A percentile compares a stretch with the other conserved stretches of the same genome.
Evolutionary conservation across 2,888 invertebrate genomes (phyloP).

Genomic region (Elmis aenea): DNA sequence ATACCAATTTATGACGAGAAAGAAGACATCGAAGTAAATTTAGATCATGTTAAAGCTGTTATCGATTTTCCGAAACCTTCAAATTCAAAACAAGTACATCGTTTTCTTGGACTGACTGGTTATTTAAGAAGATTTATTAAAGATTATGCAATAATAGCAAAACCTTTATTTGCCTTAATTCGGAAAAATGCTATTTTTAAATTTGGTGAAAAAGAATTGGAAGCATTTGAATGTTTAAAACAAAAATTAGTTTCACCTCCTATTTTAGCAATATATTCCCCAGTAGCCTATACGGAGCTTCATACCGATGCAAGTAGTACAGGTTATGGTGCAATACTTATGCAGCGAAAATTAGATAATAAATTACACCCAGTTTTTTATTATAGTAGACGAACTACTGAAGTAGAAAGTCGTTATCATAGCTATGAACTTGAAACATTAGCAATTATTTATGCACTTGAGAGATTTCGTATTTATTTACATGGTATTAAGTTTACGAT

Average conservation of each 20-base stretch:
- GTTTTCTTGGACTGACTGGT: constrained; percentile 29
- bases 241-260: constrained; percentile 21
- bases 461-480: constrained; percentile 31
- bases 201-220: constrained; percentile 24
- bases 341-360: constrained; percentile 31
- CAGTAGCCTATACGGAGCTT: constrained; percentile 32
- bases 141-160: constrained; percentile 25
- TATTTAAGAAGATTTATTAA: constrained; percentile 31
- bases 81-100: constrained; percentile 21
- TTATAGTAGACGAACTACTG: constrained; percentile 33
- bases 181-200: constrained; percentile 24
- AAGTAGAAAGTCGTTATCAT: constrained; percentile 30
- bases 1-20: no score
- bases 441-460: constrained; percentile 27
- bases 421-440: constrained; percentile 36
- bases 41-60: constrained; percentile 22
- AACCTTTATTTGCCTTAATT: constrained; percentile 31
- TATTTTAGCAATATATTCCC: constrained; percentile 32
- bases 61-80: constrained; percentile 24
- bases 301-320: constrained; percentile 35
- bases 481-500: constrained; percentile 30
- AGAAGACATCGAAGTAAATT: constrained; percentile 21
- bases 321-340: constrained; percentile 33
- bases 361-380: constrained; percentile 33
- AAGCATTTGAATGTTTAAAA: constrained; percentile 23